phyloP scores from a whole-genome alignment of 2,888 invertebrate species.

The Trachelus troglodyta region DNA sequence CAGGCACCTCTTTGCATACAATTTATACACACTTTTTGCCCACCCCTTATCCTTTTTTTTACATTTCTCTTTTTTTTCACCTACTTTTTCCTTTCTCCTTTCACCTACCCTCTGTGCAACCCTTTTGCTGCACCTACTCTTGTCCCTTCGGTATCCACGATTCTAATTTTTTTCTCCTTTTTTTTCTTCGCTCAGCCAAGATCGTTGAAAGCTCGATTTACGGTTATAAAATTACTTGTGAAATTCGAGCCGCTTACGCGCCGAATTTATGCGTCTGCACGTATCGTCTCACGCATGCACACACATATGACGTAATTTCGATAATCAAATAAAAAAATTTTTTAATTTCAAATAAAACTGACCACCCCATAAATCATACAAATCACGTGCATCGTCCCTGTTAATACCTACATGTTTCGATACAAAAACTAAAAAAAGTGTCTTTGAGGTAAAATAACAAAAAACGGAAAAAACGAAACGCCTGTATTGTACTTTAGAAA shows the following conservation, averaged over 20 bases:
- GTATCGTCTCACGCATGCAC: no score
- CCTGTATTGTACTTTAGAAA: conserved; percentile 13
- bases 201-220: conserved; percentile 64
- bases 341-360: conserved; percentile 14
- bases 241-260: conserved; percentile 49
- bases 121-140: conserved; percentile 22
- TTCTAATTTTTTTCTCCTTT: conserved; percentile 2
- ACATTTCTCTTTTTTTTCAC: conserved; percentile 30
- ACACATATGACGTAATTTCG: neutral
- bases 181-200: conserved; percentile 21
- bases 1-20: conserved; percentile 55
- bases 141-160: conserved; percentile 4
- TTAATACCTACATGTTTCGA: no score
- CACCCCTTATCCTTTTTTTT: conserved; percentile 10
- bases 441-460: conserved; percentile 24
- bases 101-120: conserved; percentile 18
- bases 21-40: conserved; percentile 56
- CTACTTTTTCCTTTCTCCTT: conserved; percentile 14
- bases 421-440: conserved; percentile 18
- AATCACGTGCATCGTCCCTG: no score
- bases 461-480: no score
- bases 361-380: no score
- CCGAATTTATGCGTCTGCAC: conserved; percentile 42
- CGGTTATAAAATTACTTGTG: conserved; percentile 63
- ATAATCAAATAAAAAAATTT: neutral